Base-by-base conservation (phyloP, 2,113 vertebrate genomes). In the Oryctolagus cuniculus region DNA sequence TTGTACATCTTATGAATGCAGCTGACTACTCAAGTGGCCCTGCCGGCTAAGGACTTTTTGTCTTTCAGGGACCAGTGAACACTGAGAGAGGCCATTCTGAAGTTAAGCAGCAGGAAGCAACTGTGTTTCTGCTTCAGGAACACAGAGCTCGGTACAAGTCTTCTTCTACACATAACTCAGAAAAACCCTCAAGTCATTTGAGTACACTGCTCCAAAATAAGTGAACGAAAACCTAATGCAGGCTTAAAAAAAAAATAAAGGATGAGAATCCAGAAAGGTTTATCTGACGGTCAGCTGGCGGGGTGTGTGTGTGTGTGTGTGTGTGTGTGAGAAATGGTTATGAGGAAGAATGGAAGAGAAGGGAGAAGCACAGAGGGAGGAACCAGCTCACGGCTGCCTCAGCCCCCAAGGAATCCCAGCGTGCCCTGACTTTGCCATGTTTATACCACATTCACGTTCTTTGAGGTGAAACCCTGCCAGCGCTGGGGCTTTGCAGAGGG, bases 381-480 rank as follows among this genome's bases (percentile, higher is more conserved):
- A 58, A 19, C 70, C 5, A 2, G 29, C 13, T 12, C 27, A 58
- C 2, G 10, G 66, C 10, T 36, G n/a, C 16, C 69, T 63, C 2
- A 0, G 24, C 17, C 36, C 29, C 22, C 8, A 1, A 3, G 55
- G 11, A 67, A 58, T 2, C 0, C 0, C 0, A 34, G 3, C 3
- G 3, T 8, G 7, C 21, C 38, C 4, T 13, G 0, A 0, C 55
- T 64, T 49, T 6, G 34, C 8, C 27, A 5, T 11, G 13, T 58
- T 44, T 55, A 9, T 1, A 15, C 29, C 44, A 38, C 1, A 2
- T 51, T 36, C 5, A 7, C 7, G 6, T 75, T 36, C 58, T 85
- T 83, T 53, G 49, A 16, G 72, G 73, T 73, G 36, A 89, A 29
- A 22, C 3, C 27, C 55, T 63, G 31, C 10, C 69, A 77, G 29